Evolutionary conservation across 1,140 invertebrate genomes (phyloP), one percentile per base, ranked within the genome.

Genomic region (Luehdorfia chinensis): DNA sequence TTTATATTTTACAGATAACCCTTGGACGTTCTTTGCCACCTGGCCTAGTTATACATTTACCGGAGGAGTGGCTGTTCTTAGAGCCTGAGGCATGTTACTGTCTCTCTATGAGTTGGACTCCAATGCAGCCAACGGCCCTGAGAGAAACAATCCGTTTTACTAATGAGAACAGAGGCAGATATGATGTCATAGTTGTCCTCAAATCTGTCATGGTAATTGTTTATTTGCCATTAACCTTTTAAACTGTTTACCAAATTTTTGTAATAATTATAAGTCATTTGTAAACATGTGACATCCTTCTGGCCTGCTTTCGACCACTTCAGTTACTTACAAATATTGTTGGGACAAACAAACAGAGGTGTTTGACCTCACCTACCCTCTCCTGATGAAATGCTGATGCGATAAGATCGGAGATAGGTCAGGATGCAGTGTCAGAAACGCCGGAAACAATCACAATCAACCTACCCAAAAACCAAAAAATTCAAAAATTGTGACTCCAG

Each of bases 101-200:
- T 23, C 75, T 93, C 36, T 87, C 88, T 19, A 76, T 94, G 51
- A 63, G 71, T 21, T 93, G 93, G 93, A 87, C 61, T 6, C 92
- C 93, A 0, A 72, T 47, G 18, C 77, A 89, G 39, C 79, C 79
- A 36, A 89, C 90, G 12, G 77, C 88, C 2, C 89, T 90, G 60
- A 84, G 92, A 51, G 90, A 92, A 55, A 90, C 87, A 1, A 61
- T 94, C 11, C 89, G 90, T 52, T 75, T 94, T 8, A 87, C 86
- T 0, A 91, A 92, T 76, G 89, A 87, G 36, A 87, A 88, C 41
- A 88, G 89, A 53, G 89, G 91, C 9, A 89, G 90, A 59, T 91
- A 91, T 71, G 92, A 93, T 59, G 87, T 93, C n/a, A 78, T 89
- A 36, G 66, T 94, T 16, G 88, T 90, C 1, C 88, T 91, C 1